These are phyloP conservation scores for crab-eating macaque (Macaca fascicularis) DNA, from an alignment of 2,113 vertebrate genomes.

Conservation along the genomic window DNA sequence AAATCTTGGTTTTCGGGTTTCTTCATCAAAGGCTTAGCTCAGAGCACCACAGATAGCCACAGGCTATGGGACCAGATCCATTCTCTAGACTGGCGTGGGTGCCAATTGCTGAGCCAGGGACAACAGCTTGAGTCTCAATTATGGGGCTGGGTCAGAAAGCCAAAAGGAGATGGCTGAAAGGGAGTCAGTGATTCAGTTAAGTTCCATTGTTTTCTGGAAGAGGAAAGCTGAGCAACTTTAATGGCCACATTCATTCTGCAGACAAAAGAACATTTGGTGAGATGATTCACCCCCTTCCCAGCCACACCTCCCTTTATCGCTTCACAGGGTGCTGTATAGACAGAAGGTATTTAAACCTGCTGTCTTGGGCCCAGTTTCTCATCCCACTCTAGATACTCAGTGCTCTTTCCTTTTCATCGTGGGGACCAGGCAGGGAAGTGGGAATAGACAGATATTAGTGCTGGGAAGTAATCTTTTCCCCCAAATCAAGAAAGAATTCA, in stretches of 20 bases:
- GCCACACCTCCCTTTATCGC: constrained; percentile 36
- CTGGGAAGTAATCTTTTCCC: neutral
- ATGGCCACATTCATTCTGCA: constrained; percentile 37
- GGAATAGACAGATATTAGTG: neutral
- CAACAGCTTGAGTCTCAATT: constrained; percentile 51
- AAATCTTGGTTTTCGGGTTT: constrained; percentile 50
- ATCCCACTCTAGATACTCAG: neutral
- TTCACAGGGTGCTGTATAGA: constrained; percentile 36
- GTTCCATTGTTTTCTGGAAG: constrained; percentile 45
- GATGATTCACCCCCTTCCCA: neutral
- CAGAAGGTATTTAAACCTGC: constrained; percentile 44
- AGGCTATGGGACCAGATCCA: neutral
- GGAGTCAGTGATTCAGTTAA: neutral
- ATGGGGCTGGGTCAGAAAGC: neutral
- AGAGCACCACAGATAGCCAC: neutral
- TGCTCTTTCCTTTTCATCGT: neutral
- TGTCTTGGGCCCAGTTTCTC: neutral
- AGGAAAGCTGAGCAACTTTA: neutral
- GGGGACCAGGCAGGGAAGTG: neutral
- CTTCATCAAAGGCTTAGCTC: constrained; percentile 49
- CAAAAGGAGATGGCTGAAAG: constrained; percentile 24
- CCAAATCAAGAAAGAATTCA: constrained; percentile 1
- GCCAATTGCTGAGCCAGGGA: neutral
- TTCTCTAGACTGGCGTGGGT: neutral
- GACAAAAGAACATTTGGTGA: constrained; percentile 51